These are phyloP conservation scores for Ctenicera cuprea DNA, from an alignment of 2,888 invertebrate genomes.

Conservation along the genomic window DNA sequence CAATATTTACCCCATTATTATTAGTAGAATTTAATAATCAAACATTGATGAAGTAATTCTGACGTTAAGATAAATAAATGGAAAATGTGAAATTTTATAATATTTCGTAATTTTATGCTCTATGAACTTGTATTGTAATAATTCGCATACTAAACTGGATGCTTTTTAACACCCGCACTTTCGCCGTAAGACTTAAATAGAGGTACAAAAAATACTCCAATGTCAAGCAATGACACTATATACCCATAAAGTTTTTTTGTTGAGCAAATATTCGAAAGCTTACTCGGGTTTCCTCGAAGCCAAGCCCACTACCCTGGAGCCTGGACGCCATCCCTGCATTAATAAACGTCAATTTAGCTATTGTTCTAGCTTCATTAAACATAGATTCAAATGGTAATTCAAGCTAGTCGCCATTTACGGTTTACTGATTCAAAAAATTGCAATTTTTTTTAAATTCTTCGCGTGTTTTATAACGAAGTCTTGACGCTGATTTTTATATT, in stretches of 20 bases:
- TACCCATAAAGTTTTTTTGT: not conserved
- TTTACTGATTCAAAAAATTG: not conserved
- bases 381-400: conserved; percentile 28
- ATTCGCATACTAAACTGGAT: too few species aligned
- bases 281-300: not conserved
- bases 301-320: not conserved
- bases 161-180: too few species aligned
- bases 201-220: too few species aligned
- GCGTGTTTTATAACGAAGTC: not conserved
- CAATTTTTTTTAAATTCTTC: not conserved
- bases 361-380: conserved; percentile 32
- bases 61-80: too few species aligned
- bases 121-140: too few species aligned
- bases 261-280: conserved; percentile 10
- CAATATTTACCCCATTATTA: too few species aligned
- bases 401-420: conserved; percentile 4
- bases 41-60: too few species aligned
- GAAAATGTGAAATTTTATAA: too few species aligned
- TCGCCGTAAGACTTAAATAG: too few species aligned
- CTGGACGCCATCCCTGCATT: not conserved
- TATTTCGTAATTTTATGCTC: too few species aligned
- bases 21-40: too few species aligned
- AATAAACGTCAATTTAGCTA: conserved; percentile 29
- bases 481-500: not conserved
- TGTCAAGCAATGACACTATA: too few species aligned